These are phyloP conservation scores for Physeter macrocephalus DNA, from an alignment of 2,113 vertebrate species.

Conservation along the genomic window DNA sequence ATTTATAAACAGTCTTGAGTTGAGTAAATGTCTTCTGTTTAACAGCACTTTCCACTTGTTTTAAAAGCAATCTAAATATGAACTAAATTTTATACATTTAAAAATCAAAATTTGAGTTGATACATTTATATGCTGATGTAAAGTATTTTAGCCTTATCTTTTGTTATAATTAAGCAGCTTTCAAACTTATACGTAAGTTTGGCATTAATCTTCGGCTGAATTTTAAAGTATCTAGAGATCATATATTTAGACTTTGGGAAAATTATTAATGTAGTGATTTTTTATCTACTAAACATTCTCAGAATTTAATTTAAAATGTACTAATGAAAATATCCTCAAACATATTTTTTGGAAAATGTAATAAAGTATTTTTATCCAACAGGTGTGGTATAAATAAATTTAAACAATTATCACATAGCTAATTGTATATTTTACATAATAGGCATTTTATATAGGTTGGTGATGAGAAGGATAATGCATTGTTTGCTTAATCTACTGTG, in stretches of 20 bases:
- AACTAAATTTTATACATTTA: not conserved
- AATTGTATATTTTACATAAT: not conserved
- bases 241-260: not conserved
- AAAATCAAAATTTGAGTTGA: not conserved
- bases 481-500: not conserved
- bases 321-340: not conserved
- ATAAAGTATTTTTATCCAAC: not conserved
- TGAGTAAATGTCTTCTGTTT: not conserved
- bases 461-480: not conserved
- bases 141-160: not conserved
- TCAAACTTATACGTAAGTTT: not conserved
- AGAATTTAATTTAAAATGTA: not conserved
- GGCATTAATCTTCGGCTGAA: not conserved
- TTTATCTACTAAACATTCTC: not conserved
- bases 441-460: not conserved
- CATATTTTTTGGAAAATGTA: not conserved
- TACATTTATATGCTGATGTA: not conserved
- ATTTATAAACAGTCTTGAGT: slow-evolving; percentile 1
- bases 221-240: not conserved
- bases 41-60: not conserved
- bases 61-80: not conserved
- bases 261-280: not conserved
- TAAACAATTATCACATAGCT: not conserved
- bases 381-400: not conserved
- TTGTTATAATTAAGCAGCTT: not conserved